Conservation (phyloP, 2,888 invertebrate species). For the Selenia dentaria region DNA sequence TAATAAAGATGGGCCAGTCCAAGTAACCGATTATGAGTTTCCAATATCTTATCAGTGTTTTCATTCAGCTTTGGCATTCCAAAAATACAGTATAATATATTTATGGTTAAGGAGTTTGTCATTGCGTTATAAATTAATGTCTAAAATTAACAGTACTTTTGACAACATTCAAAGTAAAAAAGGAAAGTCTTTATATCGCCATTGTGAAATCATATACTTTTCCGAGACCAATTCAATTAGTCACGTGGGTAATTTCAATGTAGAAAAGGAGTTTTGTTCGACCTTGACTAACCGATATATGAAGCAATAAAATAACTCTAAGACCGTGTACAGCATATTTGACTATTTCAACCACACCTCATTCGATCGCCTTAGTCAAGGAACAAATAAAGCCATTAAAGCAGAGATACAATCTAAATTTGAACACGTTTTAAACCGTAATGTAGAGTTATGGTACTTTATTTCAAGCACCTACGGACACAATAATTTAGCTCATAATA, state of each 20-base stretch:
- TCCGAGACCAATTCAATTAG: slow-evolving; percentile 24
- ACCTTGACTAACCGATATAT: slow-evolving; percentile 27
- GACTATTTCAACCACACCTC: slow-evolving; percentile 7
- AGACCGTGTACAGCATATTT: slow-evolving; percentile 1
- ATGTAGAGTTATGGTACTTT: too few relatives aligned
- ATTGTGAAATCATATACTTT: background rate
- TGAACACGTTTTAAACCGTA: too few relatives aligned
- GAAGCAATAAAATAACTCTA: slow-evolving; percentile 24
- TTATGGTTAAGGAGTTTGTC: background rate
- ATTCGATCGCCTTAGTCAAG: too few relatives aligned
- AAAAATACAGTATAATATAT: too few relatives aligned
- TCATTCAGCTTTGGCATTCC: slow-evolving; percentile 21
- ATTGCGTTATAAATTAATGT: too few relatives aligned
- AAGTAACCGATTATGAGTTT: slow-evolving; percentile 10
- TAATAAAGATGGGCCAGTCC: background rate
- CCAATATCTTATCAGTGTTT: slow-evolving; percentile 33
- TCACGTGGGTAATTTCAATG: slow-evolving; percentile 19
- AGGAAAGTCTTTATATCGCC: too few relatives aligned
- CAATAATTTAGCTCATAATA: too few relatives aligned
- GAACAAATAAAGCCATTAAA: too few relatives aligned
- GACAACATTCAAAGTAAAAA: too few relatives aligned
- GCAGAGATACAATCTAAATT: too few relatives aligned
- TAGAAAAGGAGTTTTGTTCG: slow-evolving; percentile 11
- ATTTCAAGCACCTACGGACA: too few relatives aligned
- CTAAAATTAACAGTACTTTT: too few relatives aligned